Evolutionary conservation across 2,113 vertebrate species (phyloP), one percentile per base, ranked within the genome.

Genomic region (Nipponia nippon): DNA sequence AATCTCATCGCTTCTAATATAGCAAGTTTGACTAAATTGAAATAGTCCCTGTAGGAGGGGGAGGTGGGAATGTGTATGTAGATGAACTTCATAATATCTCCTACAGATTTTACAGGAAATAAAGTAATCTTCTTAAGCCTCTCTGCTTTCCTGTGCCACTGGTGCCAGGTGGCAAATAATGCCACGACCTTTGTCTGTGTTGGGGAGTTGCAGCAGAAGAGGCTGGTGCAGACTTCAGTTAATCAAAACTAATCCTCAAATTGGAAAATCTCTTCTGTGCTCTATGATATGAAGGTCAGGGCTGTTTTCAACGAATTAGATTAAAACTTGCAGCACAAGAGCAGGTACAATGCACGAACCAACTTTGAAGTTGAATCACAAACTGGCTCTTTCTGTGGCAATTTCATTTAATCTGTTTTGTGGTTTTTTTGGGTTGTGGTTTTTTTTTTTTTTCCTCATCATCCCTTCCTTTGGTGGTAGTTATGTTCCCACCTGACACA

Each of bases 281-380:
- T 73, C 25, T 32, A 32, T 46, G 70, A 11, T 49, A 12, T 0
- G 8, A 56, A 47, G 32, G 69, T 73, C 26, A 46, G 49, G 6
- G 13, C 56, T 89, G 38, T 71, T 93, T 75, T 50, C 70, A 70
- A 47, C 26, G 32, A 11, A 7, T 36, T 21, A 29, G 11, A 46
- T 58, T 53, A 36, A 82, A 82, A 78, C 16, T 49, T 40, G 11
- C 11, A 67, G 19, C 44, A 19, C 15, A 22, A 7, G 19, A 22
- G 6, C 20, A 21, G 34, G 10, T 36, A 56, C 85, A 85, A 58
- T 8, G 21, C 0, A 0, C 1, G 5, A 94, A 16, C 11, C 22
- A 66, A 5, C 0, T 0, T 85, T 16, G 34, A 16, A 36, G 15
- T 8, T 32, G 16, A 52, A 32, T 66, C 36, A 42, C 46, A 55